Conservation (phyloP, 2,888 invertebrate species). For the Brachyptera risi region DNA sequence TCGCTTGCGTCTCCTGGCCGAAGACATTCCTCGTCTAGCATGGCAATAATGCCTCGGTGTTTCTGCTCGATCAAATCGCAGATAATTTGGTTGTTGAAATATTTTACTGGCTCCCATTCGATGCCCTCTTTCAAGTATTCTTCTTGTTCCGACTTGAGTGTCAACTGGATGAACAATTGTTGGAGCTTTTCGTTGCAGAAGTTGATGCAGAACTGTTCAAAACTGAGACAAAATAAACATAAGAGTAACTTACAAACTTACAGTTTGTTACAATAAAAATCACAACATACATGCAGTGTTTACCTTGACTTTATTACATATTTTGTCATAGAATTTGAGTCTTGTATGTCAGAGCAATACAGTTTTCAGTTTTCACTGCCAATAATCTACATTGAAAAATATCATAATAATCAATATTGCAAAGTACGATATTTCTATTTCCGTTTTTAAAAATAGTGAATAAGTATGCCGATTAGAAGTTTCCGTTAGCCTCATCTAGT, state of each 20-base stretch:
- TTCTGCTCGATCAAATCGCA: conserved; percentile 89
- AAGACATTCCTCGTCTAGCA: conserved; percentile 89
- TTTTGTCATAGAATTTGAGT: no score
- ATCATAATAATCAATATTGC: no score
- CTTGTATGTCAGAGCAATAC: not conserved
- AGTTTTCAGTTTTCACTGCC: no score
- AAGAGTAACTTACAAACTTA: no score
- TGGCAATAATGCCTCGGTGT: conserved; percentile 78
- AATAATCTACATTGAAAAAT: no score
- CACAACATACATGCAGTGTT: no score
- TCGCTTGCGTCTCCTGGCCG: conserved; percentile 85
- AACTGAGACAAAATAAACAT: conserved; percentile 56
- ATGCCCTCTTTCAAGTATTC: conserved; percentile 89
- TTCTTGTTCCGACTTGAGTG: conserved; percentile 87
- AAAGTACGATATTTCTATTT: no score
- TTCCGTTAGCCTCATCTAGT: no score
- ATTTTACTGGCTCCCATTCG: conserved; percentile 83
- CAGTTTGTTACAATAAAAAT: no score
- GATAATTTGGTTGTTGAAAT: conserved; percentile 91
- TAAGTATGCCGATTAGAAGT: no score
- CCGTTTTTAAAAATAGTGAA: no score
- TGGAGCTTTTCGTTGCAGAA: conserved; percentile 95
- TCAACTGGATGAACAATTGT: conserved; percentile 88
- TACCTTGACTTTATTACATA: no score
- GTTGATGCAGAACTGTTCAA: conserved; percentile 92